Evolutionary conservation across 1,140 invertebrate genomes (phyloP).

Genomic region (Trichomalopsis sarcophagae): DNA sequence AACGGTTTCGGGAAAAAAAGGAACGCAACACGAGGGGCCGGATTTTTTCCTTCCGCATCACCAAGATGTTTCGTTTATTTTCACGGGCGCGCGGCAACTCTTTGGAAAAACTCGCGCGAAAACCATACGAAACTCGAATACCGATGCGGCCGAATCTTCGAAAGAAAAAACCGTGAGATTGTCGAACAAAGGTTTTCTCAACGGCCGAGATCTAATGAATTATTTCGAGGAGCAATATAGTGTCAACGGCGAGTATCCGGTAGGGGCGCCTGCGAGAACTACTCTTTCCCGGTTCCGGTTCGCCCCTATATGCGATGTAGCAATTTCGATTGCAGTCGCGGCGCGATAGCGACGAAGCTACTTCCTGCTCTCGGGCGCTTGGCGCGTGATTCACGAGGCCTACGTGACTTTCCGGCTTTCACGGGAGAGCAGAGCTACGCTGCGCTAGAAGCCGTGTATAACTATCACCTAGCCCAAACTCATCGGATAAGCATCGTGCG

Average conservation of each 20-base stretch:
- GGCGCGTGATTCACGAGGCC: slow-evolving; percentile 58
- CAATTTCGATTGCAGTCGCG: slow-evolving; percentile 62
- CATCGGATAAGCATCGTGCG: slow-evolving; percentile 53
- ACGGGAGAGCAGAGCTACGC: slow-evolving; percentile 44
- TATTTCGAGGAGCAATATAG: slow-evolving; percentile 31
- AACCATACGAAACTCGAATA: not conserved
- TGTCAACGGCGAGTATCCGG: slow-evolving; percentile 36
- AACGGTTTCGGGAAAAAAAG: not conserved
- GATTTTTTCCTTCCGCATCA: not conserved
- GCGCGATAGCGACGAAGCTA: slow-evolving; percentile 49
- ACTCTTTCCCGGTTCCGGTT: slow-evolving; percentile 20
- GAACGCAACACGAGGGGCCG: too few species aligned
- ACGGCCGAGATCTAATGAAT: slow-evolving; percentile 18
- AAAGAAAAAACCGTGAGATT: slow-evolving; percentile 17
- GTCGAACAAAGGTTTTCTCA: not conserved
- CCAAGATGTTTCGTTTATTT: not conserved
- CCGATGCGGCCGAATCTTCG: not conserved
- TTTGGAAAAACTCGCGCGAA: not conserved
- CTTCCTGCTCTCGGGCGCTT: slow-evolving; percentile 56
- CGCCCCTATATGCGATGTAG: slow-evolving; percentile 44
- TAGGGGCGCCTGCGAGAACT: slow-evolving; percentile 38
- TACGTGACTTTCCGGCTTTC: slow-evolving; percentile 63
- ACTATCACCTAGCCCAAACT: slow-evolving; percentile 45
- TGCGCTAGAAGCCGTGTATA: slow-evolving; percentile 25
- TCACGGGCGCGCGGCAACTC: not conserved